Evolutionary conservation across 2,797 vertebrate genomes (phyloP).

Genomic region (Peromyscus attwateri): DNA sequence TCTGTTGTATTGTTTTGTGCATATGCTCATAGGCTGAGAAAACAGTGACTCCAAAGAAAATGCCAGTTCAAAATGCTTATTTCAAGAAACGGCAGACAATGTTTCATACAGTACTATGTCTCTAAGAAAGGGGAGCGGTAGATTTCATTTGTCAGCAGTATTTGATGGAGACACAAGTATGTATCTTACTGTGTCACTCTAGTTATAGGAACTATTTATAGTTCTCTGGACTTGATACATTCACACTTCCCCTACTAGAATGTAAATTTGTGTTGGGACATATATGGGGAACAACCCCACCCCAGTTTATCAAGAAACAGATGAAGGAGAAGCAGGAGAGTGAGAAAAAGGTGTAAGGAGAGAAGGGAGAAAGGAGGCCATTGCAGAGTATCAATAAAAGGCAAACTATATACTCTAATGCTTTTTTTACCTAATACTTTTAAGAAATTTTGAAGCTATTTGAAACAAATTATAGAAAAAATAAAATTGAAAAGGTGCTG

Average conservation of each 20-base stretch:
- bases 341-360: not conserved
- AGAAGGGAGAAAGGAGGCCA: too few relatives aligned
- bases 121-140: not conserved
- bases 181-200: not conserved
- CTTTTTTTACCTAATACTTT: not conserved
- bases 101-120: not conserved
- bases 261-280: not conserved
- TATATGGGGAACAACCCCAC: not conserved
- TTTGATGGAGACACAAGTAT: not conserved
- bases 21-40: not conserved
- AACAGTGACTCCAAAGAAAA: slow-evolving; percentile 19
- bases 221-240: not conserved
- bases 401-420: not conserved
- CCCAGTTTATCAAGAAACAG: not conserved
- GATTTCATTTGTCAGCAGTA: slow-evolving; percentile 34
- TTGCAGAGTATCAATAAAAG: not conserved
- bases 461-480: slow-evolving; percentile 16
- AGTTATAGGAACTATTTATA: not conserved
- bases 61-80: not conserved
- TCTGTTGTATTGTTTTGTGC: not conserved
- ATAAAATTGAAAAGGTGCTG: not conserved
- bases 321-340: not conserved
- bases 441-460: slow-evolving; percentile 18
- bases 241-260: not conserved
- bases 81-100: not conserved